phyloP scores from a whole-genome alignment of 2,888 invertebrate species.

The Athrips mouffetella region DNA sequence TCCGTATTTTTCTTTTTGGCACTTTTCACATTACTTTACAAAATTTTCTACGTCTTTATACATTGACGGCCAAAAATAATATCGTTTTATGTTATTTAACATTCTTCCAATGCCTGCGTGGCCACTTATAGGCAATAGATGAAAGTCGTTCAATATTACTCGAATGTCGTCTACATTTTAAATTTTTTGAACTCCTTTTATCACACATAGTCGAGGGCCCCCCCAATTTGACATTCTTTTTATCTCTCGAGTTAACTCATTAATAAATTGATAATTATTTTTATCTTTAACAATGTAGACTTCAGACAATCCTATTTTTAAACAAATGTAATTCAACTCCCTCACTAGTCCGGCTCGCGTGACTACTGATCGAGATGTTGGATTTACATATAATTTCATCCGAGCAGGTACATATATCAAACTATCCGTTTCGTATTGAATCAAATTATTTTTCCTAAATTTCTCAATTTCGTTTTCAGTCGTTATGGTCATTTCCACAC shows the following conservation, averaged over 20 bases:
- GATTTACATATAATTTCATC: not conserved
- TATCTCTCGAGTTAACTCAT: constrained; percentile 12
- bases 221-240: constrained; percentile 5
- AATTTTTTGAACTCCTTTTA: constrained; percentile 14
- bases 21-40: constrained; percentile 8
- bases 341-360: not conserved
- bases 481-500: not conserved
- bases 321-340: not conserved
- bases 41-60: constrained; percentile 15
- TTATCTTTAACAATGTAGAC: constrained; percentile 8
- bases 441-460: not conserved
- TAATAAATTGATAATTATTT: constrained; percentile 6
- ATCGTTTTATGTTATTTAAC: constrained; percentile 14
- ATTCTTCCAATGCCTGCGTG: constrained; percentile 17
- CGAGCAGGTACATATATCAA: not conserved
- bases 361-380: not conserved
- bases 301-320: not conserved
- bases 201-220: constrained; percentile 13
- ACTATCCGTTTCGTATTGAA: not conserved
- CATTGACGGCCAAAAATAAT: constrained; percentile 15
- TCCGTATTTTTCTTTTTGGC: constrained; percentile 5
- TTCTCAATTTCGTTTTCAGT: not conserved
- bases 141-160: constrained; percentile 14
- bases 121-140: constrained; percentile 14
- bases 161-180: not conserved